Conservation (phyloP, 2,888 invertebrate genomes). For the Habrosyne pyritoides region DNA sequence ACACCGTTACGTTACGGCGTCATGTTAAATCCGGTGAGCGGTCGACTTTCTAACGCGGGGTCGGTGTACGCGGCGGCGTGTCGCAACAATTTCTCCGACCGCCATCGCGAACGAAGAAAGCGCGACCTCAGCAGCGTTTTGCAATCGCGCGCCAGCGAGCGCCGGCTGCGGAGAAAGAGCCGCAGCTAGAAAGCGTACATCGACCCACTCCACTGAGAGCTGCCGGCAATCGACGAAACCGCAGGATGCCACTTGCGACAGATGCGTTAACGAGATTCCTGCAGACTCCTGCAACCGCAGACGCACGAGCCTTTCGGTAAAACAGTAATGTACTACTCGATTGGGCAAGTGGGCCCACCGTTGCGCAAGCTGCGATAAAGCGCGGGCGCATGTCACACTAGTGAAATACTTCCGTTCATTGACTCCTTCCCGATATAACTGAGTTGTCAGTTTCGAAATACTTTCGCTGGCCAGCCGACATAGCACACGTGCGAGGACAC, state of each 20-base stretch:
- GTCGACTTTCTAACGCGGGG: conserved; percentile 83
- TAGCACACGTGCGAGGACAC: conserved; percentile 54
- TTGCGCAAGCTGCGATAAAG: conserved; percentile 78
- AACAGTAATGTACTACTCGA: conserved; percentile 49
- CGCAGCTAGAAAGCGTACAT: conserved; percentile 71
- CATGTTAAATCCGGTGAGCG: conserved; percentile 81
- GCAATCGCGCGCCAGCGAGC: conserved; percentile 68
- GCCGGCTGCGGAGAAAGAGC: conserved; percentile 58
- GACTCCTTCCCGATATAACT: conserved; percentile 81
- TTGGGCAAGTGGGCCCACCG: conserved; percentile 69
- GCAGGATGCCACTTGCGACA: conserved; percentile 54
- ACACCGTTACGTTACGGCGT: conserved; percentile 78
- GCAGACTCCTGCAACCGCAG: conserved; percentile 53
- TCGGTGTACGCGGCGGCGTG: conserved; percentile 79
- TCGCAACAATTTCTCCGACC: conserved; percentile 82
- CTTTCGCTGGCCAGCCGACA: conserved; percentile 59
- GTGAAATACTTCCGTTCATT: conserved; percentile 83
- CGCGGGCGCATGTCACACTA: conserved; percentile 75
- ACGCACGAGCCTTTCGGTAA: conserved; percentile 48
- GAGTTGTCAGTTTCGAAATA: conserved; percentile 72
- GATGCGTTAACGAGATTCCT: conserved; percentile 63
- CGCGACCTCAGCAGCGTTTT: conserved; percentile 81
- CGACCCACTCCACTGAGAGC: conserved; percentile 44
- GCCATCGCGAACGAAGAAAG: conserved; percentile 82
- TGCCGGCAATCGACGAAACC: conserved; percentile 43